Percentiles rank a stretch among this genome's conserved stretches.
Evolutionary conservation across 2,113 vertebrate genomes (phyloP).

Genomic region (Proterorhinus semilunaris): DNA sequence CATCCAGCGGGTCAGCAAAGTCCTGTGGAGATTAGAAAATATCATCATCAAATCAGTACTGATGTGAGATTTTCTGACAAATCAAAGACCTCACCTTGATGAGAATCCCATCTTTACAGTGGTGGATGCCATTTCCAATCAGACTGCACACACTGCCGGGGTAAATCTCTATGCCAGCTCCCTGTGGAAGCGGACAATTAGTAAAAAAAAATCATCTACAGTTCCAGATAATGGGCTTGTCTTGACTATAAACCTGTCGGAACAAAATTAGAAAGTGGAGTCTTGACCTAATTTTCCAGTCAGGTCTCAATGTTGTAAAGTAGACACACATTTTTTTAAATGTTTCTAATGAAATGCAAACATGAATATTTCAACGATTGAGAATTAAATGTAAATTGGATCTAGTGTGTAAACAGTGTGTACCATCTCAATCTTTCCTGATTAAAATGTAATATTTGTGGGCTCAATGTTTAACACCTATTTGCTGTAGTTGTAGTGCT

Average conservation of each 20-base stretch:
- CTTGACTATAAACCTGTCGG: neutral
- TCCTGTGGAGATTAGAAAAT: constrained; percentile 72
- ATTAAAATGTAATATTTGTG: too few relatives aligned
- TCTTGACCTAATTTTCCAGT: too few relatives aligned
- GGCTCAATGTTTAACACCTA: too few relatives aligned
- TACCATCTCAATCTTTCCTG: too few relatives aligned
- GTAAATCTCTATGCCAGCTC: constrained; percentile 93
- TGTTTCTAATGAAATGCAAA: too few relatives aligned
- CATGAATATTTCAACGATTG: too few relatives aligned
- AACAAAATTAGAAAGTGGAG: neutral
- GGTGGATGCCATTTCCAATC: constrained; percentile 87
- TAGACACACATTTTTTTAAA: too few relatives aligned
- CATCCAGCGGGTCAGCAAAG: constrained; percentile 85
- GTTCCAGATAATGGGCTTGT: neutral
- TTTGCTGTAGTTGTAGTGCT: too few relatives aligned
- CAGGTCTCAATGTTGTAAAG: too few relatives aligned
- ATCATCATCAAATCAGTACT: neutral
- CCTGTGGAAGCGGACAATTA: constrained; percentile 65
- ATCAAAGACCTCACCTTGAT: constrained; percentile 84
- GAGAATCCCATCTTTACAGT: constrained; percentile 95
- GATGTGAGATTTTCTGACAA: too few relatives aligned
- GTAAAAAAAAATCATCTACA: neutral
- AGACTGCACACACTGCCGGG: constrained; percentile 87
- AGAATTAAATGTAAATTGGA: too few relatives aligned
- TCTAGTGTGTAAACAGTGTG: too few relatives aligned